Percentiles rank a stretch among this genome's conserved stretches.
Conservation (phyloP, 2,888 invertebrate genomes). For the Pristionchus entomophagus region DNA sequence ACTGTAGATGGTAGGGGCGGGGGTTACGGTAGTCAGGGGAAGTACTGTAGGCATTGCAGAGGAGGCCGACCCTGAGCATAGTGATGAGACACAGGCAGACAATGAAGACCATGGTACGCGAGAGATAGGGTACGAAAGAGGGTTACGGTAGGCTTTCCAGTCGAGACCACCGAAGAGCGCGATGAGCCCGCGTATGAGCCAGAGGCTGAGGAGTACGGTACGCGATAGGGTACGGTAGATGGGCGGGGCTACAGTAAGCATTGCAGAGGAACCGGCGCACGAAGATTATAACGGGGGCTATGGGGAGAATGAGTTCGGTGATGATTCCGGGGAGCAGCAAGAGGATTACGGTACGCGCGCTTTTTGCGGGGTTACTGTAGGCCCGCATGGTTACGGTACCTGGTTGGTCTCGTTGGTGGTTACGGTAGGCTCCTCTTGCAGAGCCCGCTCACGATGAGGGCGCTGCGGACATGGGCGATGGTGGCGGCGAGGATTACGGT, state of each 20-base stretch:
- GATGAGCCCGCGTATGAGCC: background rate
- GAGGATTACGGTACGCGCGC: constrained; percentile 1
- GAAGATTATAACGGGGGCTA: constrained; percentile 22
- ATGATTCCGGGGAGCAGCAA: background rate
- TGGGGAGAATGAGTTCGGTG: constrained; percentile 12
- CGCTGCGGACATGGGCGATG: background rate
- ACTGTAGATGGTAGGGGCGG: background rate
- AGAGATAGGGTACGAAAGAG: background rate
- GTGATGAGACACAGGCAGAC: background rate
- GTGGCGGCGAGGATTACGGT: constrained; percentile 20
- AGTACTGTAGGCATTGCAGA: constrained; percentile 1
- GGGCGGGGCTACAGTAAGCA: background rate
- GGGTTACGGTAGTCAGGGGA: background rate
- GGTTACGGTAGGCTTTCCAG: background rate
- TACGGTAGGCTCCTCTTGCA: background rate
- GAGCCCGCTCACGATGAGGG: constrained; percentile 11
- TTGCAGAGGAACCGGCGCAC: background rate
- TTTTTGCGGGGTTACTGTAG: background rate
- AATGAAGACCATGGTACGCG: background rate
- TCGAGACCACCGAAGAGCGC: background rate
- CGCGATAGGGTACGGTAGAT: background rate
- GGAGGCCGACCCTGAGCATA: background rate
- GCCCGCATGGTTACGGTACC: background rate
- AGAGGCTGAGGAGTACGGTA: background rate
- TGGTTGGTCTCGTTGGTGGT: background rate